phyloP scores from a whole-genome alignment of 2,888 invertebrate genomes.

The Lymantria monacha region DNA sequence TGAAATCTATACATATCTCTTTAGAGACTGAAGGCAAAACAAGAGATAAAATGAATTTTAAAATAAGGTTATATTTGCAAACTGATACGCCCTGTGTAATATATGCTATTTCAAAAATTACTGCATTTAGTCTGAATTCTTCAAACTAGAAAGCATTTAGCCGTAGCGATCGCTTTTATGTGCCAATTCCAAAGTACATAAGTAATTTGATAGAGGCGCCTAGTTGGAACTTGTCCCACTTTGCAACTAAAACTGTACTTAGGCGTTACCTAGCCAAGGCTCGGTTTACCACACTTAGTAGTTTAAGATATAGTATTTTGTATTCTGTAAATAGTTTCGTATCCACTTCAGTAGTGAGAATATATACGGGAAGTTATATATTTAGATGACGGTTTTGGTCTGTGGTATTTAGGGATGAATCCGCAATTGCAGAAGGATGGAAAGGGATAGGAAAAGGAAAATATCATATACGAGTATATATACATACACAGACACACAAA shows the following conservation, averaged over 20 bases:
- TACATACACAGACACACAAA: too few species aligned
- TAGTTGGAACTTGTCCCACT: conserved; percentile 30
- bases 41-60: too few species aligned
- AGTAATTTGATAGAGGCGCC: conserved; percentile 38
- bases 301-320: conserved; percentile 12
- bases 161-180: conserved; percentile 25
- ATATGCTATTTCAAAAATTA: too few species aligned
- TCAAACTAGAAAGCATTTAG: too few species aligned
- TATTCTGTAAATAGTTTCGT: conserved; percentile 12
- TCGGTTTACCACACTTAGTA: conserved; percentile 16
- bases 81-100: too few species aligned
- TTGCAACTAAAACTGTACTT: conserved; percentile 20
- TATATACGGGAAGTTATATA: background rate
- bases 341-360: background rate
- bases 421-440: background rate
- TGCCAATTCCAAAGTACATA: conserved; percentile 18
- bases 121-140: too few species aligned
- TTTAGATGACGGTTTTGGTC: background rate
- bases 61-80: too few species aligned
- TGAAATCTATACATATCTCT: too few species aligned
- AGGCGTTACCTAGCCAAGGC: conserved; percentile 10
- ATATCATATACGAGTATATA: too few species aligned
- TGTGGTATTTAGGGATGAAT: background rate
- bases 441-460: too few species aligned
- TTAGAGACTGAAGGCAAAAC: too few species aligned